Evolutionary conservation across 2,113 vertebrate genomes (phyloP).

Genomic region (Mus pahari): DNA sequence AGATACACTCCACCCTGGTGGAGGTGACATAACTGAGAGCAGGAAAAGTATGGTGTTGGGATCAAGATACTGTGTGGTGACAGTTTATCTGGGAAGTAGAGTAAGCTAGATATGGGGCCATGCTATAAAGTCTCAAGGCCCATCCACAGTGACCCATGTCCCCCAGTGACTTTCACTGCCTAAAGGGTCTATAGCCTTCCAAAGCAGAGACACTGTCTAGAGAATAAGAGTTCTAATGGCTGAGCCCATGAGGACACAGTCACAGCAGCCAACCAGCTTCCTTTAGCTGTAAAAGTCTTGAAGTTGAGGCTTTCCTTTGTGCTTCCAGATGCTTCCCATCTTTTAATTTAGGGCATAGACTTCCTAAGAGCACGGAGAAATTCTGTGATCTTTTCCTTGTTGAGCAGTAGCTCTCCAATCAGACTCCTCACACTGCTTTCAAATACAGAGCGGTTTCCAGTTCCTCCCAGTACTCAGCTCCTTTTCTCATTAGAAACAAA

Average conservation of each 20-base stretch:
- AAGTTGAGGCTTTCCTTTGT: background rate
- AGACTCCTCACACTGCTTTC: rapidly evolving
- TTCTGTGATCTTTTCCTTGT: background rate
- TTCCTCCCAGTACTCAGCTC: background rate
- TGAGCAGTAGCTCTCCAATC: rapidly evolving
- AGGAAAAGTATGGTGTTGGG: background rate
- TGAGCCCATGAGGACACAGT: background rate
- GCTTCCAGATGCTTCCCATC: background rate
- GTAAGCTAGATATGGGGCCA: no score
- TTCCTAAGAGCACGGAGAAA: background rate
- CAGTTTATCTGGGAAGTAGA: background rate
- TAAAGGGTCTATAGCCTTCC: background rate
- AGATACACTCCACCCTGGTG: background rate
- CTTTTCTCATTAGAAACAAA: background rate
- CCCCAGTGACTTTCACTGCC: background rate
- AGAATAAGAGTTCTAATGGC: background rate
- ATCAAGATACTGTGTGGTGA: background rate
- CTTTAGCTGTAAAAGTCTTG: background rate
- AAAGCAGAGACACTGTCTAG: background rate
- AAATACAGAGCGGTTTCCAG: background rate
- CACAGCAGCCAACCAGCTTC: background rate
- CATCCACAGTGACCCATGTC: background rate
- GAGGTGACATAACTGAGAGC: background rate
- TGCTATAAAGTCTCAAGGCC: background rate
- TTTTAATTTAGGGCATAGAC: background rate